A percentile compares a stretch with the other conserved stretches of the same genome.
Conservation (phyloP, 2,113 vertebrate species). For the Daubentonia madagascariensis region DNA sequence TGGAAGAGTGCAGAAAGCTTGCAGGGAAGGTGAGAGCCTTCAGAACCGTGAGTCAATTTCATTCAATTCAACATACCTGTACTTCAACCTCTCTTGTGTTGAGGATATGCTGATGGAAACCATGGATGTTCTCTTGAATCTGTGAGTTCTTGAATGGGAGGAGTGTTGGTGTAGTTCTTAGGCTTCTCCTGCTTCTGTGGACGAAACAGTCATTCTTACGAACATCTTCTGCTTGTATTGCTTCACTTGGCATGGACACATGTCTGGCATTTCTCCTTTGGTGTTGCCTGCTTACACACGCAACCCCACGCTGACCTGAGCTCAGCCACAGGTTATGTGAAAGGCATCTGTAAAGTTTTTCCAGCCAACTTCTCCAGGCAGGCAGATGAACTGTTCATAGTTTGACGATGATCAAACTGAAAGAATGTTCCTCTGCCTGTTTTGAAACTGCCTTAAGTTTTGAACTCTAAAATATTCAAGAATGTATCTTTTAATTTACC, state of each 20-base stretch:
- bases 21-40: not conserved
- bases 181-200: not conserved
- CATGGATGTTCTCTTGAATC: not conserved
- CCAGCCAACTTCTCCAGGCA: not conserved
- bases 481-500: not conserved
- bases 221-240: not conserved
- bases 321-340: not conserved
- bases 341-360: not conserved
- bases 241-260: not conserved
- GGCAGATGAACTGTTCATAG: not conserved
- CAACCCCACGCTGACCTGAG: not conserved
- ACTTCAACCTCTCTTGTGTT: not conserved
- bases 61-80: not conserved
- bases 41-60: not conserved
- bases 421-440: not conserved
- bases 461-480: not conserved
- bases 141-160: not conserved
- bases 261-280: not conserved
- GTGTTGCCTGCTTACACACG: too few species aligned
- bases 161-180: too few species aligned
- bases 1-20: not conserved
- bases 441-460: not conserved
- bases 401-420: not conserved
- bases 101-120: too few species aligned
- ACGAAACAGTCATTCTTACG: accelerated